These are phyloP conservation scores for Lithobates sylvaticus DNA, from an alignment of 2,797 vertebrate species.

Conservation along the genomic window DNA sequence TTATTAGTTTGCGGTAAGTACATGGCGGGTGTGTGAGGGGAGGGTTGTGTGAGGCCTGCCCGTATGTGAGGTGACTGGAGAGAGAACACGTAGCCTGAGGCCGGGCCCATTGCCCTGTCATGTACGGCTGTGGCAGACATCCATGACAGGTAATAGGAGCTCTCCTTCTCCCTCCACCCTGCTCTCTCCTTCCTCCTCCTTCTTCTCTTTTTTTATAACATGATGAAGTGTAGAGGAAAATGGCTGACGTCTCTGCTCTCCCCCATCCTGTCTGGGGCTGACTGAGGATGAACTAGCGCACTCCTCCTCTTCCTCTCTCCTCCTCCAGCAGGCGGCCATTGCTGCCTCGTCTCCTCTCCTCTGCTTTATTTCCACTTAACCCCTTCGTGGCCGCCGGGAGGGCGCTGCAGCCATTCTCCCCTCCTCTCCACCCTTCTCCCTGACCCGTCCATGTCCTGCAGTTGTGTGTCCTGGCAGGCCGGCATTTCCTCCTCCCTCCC, in stretches of 20 bases:
- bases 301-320: conserved; percentile 56
- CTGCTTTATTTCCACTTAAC: conserved; percentile 63
- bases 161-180: conserved; percentile 32
- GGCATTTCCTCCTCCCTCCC: conserved; percentile 31
- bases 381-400: neutral
- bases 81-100: neutral
- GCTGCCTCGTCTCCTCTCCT: conserved; percentile 64
- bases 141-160: neutral
- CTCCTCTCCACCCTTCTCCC: neutral
- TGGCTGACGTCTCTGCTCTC: conserved; percentile 76
- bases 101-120: neutral
- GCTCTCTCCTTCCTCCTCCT: neutral
- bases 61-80: neutral
- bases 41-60: no score
- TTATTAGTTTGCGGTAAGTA: conserved; percentile 56
- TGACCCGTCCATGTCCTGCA: neutral
- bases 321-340: conserved; percentile 8
- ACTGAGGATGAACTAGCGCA: conserved; percentile 69
- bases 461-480: conserved; percentile 56
- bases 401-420: conserved; percentile 13
- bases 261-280: conserved; percentile 69
- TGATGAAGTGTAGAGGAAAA: conserved; percentile 76
- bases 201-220: neutral
- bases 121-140: neutral
- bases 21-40: conserved; percentile 2